A percentile compares a stretch with the other conserved stretches of the same genome.
These are phyloP conservation scores for Semnornis frantzii DNA, from an alignment of 2,113 vertebrate species.

Conservation along the genomic window DNA sequence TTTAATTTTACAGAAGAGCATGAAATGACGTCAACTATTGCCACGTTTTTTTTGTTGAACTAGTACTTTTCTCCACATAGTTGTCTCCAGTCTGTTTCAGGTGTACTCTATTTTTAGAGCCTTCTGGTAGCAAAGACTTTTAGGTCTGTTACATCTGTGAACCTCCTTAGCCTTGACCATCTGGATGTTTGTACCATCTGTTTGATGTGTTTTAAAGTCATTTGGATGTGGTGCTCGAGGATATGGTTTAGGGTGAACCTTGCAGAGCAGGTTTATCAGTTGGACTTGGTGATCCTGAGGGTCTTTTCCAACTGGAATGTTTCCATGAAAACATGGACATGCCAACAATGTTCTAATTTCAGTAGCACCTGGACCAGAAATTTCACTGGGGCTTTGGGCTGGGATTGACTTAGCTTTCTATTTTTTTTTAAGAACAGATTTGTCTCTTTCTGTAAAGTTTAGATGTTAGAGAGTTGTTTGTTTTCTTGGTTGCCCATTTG, in stretches of 20 bases:
- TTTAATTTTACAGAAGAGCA: neutral
- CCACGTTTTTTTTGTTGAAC: neutral
- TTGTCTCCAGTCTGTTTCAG: neutral
- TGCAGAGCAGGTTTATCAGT: too few relatives aligned
- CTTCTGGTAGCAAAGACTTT: neutral
- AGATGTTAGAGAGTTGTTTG: neutral
- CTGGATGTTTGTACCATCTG: neutral
- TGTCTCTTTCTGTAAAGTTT: neutral
- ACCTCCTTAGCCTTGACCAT: neutral
- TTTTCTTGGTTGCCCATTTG: neutral
- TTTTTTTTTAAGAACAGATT: neutral
- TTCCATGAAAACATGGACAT: neutral
- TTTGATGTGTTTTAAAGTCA: too few relatives aligned
- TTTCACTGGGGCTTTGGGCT: neutral
- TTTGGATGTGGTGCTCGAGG: too few relatives aligned
- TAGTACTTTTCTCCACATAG: neutral
- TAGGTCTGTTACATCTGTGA: neutral
- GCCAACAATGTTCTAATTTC: neutral
- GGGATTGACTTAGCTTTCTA: neutral
- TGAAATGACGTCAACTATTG: neutral
- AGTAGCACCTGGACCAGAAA: neutral
- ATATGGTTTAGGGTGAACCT: too few relatives aligned
- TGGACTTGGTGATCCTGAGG: too few relatives aligned
- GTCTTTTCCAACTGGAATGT: too few relatives aligned
- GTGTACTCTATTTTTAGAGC: neutral